Evolutionary conservation across 2,888 invertebrate genomes (phyloP).

Genomic region (Agapostemon virescens): DNA sequence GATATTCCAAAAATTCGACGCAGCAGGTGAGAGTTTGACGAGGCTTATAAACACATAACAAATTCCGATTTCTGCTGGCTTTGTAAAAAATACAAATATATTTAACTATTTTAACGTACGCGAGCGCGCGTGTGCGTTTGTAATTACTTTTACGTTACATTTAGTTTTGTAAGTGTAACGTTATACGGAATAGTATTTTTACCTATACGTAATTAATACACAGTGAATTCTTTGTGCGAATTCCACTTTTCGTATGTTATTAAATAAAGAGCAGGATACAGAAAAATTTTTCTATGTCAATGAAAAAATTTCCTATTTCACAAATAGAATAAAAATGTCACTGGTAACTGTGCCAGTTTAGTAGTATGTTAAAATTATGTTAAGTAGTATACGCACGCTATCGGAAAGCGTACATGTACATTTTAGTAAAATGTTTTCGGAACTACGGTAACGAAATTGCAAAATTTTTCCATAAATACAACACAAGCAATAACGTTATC

Average conservation of each 20-base stretch:
- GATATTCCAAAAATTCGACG: neutral
- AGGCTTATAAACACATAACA: neutral
- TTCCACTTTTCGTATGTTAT: too few species aligned
- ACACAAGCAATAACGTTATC: slow-evolving; percentile 31
- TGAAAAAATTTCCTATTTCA: neutral
- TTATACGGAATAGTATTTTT: neutral
- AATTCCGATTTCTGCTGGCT: neutral
- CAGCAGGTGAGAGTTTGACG: neutral
- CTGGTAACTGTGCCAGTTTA: too few species aligned
- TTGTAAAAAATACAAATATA: neutral
- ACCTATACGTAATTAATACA: neutral
- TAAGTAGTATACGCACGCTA: neutral
- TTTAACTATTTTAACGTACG: too few species aligned
- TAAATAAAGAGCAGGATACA: too few species aligned
- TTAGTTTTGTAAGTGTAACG: neutral
- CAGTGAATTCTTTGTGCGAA: neutral
- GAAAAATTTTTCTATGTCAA: neutral
- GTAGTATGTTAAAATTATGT: too few species aligned
- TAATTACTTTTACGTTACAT: neutral
- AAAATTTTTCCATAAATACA: slow-evolving; percentile 35
- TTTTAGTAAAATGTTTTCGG: neutral
- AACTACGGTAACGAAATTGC: neutral
- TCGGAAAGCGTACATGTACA: neutral
- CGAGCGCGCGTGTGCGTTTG: neutral
- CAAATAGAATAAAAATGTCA: neutral